A percentile compares a stretch with the other conserved stretches of the same genome.
Evolutionary conservation across 2,888 invertebrate genomes (phyloP).

Genomic region (Platypus cylindrus): DNA sequence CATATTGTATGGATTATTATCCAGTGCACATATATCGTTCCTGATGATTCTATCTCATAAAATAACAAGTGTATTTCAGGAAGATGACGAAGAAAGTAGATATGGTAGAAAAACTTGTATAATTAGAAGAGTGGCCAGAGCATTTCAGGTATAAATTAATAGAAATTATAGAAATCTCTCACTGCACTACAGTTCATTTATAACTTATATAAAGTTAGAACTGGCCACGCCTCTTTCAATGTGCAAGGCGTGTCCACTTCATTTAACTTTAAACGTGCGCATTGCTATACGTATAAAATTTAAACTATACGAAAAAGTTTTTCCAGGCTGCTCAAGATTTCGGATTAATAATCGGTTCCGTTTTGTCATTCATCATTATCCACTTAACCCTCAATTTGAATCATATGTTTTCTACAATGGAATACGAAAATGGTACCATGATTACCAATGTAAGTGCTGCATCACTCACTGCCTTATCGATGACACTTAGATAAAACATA

Average conservation of each 20-base stretch:
- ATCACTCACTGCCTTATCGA: too few relatives aligned
- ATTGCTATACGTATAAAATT: too few relatives aligned
- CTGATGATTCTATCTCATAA: conserved; percentile 36
- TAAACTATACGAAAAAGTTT: background rate
- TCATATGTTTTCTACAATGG: conserved; percentile 5
- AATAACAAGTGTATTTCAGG: conserved; percentile 33
- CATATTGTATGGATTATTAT: conserved; percentile 37
- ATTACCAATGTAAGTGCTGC: conserved; percentile 17
- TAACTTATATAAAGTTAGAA: too few relatives aligned
- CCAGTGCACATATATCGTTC: conserved; percentile 30
- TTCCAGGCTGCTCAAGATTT: conserved; percentile 42
- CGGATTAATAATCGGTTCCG: conserved; percentile 43
- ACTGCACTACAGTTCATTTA: too few relatives aligned
- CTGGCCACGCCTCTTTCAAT: too few relatives aligned
- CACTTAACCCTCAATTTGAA: conserved; percentile 23
- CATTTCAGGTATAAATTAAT: conserved; percentile 33
- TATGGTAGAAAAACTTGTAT: conserved; percentile 28
- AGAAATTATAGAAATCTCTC: too few relatives aligned
- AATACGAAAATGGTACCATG: conserved; percentile 17
- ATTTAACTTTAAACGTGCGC: too few relatives aligned
- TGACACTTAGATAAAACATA: too few relatives aligned
- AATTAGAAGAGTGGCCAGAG: conserved; percentile 40
- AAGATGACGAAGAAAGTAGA: conserved; percentile 33
- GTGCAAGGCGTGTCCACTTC: too few relatives aligned
- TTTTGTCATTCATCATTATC: conserved; percentile 36